These are phyloP conservation scores for Eolophus roseicapilla DNA, from an alignment of 2,113 vertebrate species.

Conservation along the genomic window DNA sequence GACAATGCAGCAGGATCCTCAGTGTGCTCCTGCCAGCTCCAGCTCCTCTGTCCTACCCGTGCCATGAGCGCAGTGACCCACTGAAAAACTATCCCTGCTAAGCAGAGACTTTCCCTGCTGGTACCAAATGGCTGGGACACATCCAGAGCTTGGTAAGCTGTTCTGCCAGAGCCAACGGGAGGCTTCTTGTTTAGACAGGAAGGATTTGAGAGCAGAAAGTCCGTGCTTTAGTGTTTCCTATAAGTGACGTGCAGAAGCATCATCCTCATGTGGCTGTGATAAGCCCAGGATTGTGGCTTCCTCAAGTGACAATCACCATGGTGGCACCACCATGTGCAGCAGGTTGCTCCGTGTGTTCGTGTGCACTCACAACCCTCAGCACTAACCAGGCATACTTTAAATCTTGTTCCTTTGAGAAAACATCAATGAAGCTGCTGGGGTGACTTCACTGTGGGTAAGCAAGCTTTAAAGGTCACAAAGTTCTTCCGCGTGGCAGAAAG, in stretches of 20 bases:
- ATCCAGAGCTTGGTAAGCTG: not conserved
- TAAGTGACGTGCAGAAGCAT: not conserved
- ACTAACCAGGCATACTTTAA: not conserved
- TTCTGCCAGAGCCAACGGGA: not conserved
- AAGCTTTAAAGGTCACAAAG: not conserved
- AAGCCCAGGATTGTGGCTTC: not conserved
- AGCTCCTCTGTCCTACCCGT: not conserved
- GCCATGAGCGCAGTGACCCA: not conserved
- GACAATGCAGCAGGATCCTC: not conserved
- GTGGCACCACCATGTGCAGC: not conserved
- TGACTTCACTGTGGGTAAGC: not conserved
- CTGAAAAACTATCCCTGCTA: not conserved
- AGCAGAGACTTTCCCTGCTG: not conserved
- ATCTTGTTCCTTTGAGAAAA: not conserved
- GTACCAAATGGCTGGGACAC: not conserved
- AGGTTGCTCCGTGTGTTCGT: not conserved
- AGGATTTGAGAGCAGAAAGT: not conserved
- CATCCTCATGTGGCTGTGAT: not conserved
- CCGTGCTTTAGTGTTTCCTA: not conserved
- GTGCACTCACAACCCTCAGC: not conserved
- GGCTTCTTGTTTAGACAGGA: not conserved
- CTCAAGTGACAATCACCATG: not conserved
- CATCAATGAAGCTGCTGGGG: not conserved
- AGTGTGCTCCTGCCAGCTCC: not conserved
- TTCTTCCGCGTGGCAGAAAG: not conserved